Conservation (phyloP, 2,113 vertebrate species). For the Pao palembangensis region DNA sequence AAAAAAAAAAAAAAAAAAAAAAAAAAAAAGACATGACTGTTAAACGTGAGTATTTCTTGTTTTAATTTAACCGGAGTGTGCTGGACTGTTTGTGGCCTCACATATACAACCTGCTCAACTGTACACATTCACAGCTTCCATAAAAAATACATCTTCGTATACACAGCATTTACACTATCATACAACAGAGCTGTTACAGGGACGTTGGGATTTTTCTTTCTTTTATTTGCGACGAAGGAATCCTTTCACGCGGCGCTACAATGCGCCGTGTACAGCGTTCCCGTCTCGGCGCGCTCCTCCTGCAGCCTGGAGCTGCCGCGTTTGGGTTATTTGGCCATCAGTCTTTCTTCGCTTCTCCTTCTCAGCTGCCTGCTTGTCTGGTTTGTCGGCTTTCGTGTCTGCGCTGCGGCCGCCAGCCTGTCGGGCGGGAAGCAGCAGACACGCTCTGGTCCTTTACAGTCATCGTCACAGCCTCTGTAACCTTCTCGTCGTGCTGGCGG, state of each 20-base stretch:
- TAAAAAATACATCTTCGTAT: conserved; percentile 80
- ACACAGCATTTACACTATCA: conserved; percentile 77
- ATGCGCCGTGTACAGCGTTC: conserved; percentile 23
- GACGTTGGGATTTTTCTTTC: conserved; percentile 9
- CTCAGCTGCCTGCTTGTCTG: conserved; percentile 22
- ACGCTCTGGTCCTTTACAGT: conserved; percentile 6
- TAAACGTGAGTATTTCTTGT: conserved; percentile 59
- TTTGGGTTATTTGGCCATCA: conserved; percentile 7
- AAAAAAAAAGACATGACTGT: conserved; percentile 9
- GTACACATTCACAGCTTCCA: conserved; percentile 75
- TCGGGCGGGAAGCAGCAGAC: conserved; percentile 21
- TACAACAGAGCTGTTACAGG: conserved; percentile 66
- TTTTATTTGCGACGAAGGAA: conserved; percentile 24
- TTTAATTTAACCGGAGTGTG: conserved; percentile 75
- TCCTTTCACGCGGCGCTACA: conserved; percentile 13
- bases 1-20: background rate
- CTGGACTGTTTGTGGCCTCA: conserved; percentile 53
- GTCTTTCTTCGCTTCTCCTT: conserved; percentile 26
- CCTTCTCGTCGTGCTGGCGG: conserved; percentile 1
- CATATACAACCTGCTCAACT: conserved; percentile 68
- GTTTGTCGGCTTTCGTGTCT: conserved; percentile 3
- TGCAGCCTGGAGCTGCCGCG: conserved; percentile 4
- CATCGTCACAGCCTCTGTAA: conserved; percentile 34
- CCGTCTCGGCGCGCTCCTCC: conserved; percentile 19
- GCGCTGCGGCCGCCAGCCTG: background rate